Base-by-base conservation (phyloP, 2,113 vertebrate species). In the Rhagologus leucostigma region DNA sequence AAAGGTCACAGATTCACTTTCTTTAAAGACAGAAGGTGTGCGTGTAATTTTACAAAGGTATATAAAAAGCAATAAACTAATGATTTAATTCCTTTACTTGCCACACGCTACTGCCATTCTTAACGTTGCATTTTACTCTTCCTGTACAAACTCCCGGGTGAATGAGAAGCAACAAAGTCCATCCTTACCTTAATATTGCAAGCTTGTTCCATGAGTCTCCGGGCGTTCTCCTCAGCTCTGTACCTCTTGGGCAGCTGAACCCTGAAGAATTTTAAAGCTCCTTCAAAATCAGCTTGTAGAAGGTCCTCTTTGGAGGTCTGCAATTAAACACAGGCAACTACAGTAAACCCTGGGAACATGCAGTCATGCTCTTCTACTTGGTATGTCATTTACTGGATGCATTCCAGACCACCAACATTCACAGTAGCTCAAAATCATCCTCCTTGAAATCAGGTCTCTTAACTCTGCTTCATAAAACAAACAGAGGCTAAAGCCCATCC, bases 251-350 rank as follows among this genome's bases (percentile, higher is more conserved):
- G 99, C 84, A 99, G 98, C 97, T 99, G 99, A 62, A 99, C 99
- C 93, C 99, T 98, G 97, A 99, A 99, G 98, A 99, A 99, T 96
- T 99, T 99, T 74, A 99, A 98, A 76, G 99, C 99, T 30, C 99
- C 99, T 98, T 99, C 99, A 89, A 99, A 99, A 98, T 99, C 99
- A 27, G 99, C 99, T 94, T 99, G 99, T 49, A 99, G 97, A 96
- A 99, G 98, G 95, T 99, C 99, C 93, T 99, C 99, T 96, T 99
- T 99, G 37, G 99, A 99, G 18, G 99, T 99, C 99, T 99, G 97
- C 32, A 97, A 97, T 90, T 64, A 76, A 98, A 93, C 64, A 97
- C 19, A 94, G 46, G 69, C 60, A 56, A 63, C 39, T 24, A 84
- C 47, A 39, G 84, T 97, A 57, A 96, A 39, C 27, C 60, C 65